Base-by-base conservation (phyloP, 2,113 vertebrate species). In the Phalacrocorax pelagicus region DNA sequence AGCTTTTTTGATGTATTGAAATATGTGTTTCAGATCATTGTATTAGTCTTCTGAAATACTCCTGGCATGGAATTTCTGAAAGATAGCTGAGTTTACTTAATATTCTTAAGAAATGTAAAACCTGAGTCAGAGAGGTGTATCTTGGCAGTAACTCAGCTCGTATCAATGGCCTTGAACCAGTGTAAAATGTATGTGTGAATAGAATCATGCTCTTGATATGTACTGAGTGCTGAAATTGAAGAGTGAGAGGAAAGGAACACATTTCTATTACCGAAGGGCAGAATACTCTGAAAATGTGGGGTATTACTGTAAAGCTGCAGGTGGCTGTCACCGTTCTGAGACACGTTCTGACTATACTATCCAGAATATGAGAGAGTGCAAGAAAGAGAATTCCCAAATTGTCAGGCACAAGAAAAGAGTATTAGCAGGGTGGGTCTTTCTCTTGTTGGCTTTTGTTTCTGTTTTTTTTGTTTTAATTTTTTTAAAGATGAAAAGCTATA, bases 291-390 rank as follows among this genome's bases (percentile, higher is more conserved):
- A 95, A 92, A 92, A 82, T 63, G 12, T 88, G 16, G 38, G 38
- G 17, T 74, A 24, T 85, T 79, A 36, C 86, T 78, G 59, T 75
- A 67, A 63, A 91, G 62, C 22, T 92, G 63, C 11, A 4, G 44
- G 82, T 92, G 86, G 49, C 62, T 86, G 86, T 90, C 91, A 59
- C 62, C 40, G 21, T 92, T 96, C 88, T 88, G 23, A 51, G 71
- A 86, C 29, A 54, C 26, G 27, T 80, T 88, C 74, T 80, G 54
- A 77, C 44, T 86, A 23, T 32, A 5, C 22, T 77, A 40, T 72
- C 49, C 36, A 80, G 88, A 92, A 63, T 80, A 88, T 16, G 29
- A 95, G 24, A 74, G 8, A 51, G 54, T 72, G 22, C 29, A 91
- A 77, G 59, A 47, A 87, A 26, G 14, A 26, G 14, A 51, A 16